Evolutionary conservation across 2,113 vertebrate genomes (phyloP), one percentile per base, ranked within the genome.

Genomic region (Microcebus murinus): DNA sequence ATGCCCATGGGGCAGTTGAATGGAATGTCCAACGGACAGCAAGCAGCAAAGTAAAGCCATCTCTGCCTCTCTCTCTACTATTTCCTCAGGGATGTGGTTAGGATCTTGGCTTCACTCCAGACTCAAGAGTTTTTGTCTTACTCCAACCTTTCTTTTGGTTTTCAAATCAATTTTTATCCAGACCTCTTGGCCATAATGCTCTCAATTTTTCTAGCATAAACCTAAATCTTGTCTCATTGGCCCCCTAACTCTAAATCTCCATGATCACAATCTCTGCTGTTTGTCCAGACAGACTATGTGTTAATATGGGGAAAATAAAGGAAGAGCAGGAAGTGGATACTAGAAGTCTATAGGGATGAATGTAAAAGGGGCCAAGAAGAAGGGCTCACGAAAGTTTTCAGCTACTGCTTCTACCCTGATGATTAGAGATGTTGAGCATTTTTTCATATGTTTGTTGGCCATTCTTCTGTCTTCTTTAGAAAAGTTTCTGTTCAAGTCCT

Each of bases 11-110:
- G 96, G 89, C 98, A 98, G 97, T 98, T 97, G 98, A 91, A 68
- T 93, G 91, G 96, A 97, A 97, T 71, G 86, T 87, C 95, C 84
- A 98, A 97, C 95, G 45, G 97, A 97, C 93, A 57, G 94, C 91
- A 63, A 57, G 94, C 91, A 63, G 86, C 27, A 52, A 50, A 81
- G 59, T 20, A 25, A 76, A 70, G 42, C 21, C 45, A 63, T 76
- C 36, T 86, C 71, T 25, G 27, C 27, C 21, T 29, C 31, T 68
- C 21, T 93, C 17, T 31, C 45, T 25, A 42, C 42, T 31, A 7
- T 10, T 61, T 25, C 55, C 6, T 74, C 42, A 12, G 25, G 67
- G 87, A 48, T 17, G 14, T 70, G 50, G 1, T 65, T 52, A 67
- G 57, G 23, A 48, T 55, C 14, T 59, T 57, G 27, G 29, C 17